Percentiles rank a stretch among this genome's conserved stretches.
phyloP scores from a whole-genome alignment of 2,113 vertebrate species.

The Lepisosteus oculatus region DNA sequence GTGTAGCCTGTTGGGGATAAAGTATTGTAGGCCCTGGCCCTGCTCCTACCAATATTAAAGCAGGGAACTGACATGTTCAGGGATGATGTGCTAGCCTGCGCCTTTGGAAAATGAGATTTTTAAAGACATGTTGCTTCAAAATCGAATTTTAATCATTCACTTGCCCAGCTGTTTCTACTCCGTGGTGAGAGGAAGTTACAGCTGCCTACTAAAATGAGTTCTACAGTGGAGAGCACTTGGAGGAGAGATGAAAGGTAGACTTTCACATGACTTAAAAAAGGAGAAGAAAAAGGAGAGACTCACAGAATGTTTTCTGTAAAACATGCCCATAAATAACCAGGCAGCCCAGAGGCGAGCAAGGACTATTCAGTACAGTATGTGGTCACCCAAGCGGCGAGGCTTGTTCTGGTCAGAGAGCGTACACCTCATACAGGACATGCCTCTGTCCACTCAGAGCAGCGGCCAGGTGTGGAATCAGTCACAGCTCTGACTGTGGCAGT shows the following conservation, averaged over 20 bases:
- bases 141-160: slow-evolving; percentile 6
- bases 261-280: neutral
- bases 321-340: too few relatives aligned
- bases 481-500: too few relatives aligned
- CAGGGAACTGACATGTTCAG: neutral
- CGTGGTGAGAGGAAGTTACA: slow-evolving; percentile 1
- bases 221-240: neutral
- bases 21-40: neutral
- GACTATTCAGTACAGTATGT: too few relatives aligned
- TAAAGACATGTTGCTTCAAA: neutral
- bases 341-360: too few relatives aligned
- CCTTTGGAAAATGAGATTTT: neutral
- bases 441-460: too few relatives aligned
- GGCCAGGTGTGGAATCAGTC: too few relatives aligned
- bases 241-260: neutral
- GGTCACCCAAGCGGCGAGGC: too few relatives aligned
- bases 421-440: too few relatives aligned
- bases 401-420: too few relatives aligned
- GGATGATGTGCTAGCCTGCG: neutral
- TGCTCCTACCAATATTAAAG: neutral
- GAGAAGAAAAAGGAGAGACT: neutral
- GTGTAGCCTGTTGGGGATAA: neutral
- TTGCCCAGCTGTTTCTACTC: neutral
- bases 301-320: too few relatives aligned
- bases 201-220: slow-evolving; percentile 1